Base-by-base conservation (phyloP, 2,113 vertebrate genomes). In the Aviceda subcristata region DNA sequence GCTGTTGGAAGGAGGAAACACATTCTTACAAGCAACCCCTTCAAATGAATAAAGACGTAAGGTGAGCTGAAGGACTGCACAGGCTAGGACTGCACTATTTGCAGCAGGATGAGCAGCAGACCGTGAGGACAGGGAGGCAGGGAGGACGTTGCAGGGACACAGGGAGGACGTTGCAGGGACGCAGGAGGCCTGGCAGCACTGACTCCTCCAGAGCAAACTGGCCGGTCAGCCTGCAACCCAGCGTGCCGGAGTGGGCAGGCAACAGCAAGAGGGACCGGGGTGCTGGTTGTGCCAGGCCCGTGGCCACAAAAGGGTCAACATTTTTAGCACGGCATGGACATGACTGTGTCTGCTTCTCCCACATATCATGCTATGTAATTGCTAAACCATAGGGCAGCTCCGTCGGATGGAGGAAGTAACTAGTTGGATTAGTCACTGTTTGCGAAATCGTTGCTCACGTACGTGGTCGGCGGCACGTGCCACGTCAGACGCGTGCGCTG, bases 401-500 rank as follows among this genome's bases (percentile, higher is more conserved):
- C 16, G 55, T 79, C 84, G 73, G 60, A 82, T 82, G 96, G 43
- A 79, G 87, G 84, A 87, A 71, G 94, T 55, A 72, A 41, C 73
- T 7, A 24, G 69, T 30, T 32, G n/a, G 36, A 46, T 72, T 74
- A 87, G 80, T 94, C 91, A 82, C 22, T 0, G 15, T 14, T 56
- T 4, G 7, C 68, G 86, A 57, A 77, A 56, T 26, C 1, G 8
- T 10, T 46, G 43, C 39, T 73, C 18, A 11, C 0, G 2, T 51
- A 43, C 24, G 3, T 48, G 53, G 77, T 41, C 39, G 27, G 53
- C 66, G 3, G 88, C 63, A 53, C 39, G 11, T 32, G 18, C 10
- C 0, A 0, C 0, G 1, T 17, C 2, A 21, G 27, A 12, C 26
- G 11, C 21, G 0, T 0, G 1, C 53, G 30, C 10, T 4, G 32